A percentile compares a stretch with the other conserved stretches of the same genome.
Conservation (phyloP, 2,797 vertebrate genomes). For the Crocidura indochinensis region DNA sequence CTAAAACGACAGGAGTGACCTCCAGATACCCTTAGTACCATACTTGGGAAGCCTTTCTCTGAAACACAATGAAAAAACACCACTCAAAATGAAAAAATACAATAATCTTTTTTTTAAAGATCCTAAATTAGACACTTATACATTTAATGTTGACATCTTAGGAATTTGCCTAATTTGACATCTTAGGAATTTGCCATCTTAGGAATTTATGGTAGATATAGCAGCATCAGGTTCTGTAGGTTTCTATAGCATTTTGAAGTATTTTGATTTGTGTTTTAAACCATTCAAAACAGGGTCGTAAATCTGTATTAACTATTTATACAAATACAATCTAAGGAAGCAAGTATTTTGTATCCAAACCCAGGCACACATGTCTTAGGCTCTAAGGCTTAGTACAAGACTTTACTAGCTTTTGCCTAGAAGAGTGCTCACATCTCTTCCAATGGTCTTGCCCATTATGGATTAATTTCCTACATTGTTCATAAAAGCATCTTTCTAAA, state of each 20-base stretch:
- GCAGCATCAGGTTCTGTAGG: conserved; percentile 31
- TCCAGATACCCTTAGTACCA: too few species aligned
- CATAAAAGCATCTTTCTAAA: neutral
- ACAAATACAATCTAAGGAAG: conserved; percentile 58
- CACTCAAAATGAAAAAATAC: conserved; percentile 2
- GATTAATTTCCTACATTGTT: neutral
- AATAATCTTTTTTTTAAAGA: conserved; percentile 11
- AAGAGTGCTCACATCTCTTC: neutral
- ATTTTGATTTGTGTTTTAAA: conserved; percentile 21
- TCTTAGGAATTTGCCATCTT: neutral
- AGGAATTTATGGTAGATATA: neutral
- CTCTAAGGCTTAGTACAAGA: neutral
- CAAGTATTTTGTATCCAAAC: neutral
- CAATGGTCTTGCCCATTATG: neutral
- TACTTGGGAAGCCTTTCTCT: too few species aligned
- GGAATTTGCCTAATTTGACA: neutral
- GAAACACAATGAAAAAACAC: too few species aligned
- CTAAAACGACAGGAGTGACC: too few species aligned
- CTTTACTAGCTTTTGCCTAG: neutral
- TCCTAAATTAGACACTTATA: conserved; percentile 29
- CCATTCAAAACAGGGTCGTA: neutral
- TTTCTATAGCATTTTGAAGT: conserved; percentile 19
- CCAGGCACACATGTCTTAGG: neutral
- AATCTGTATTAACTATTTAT: conserved; percentile 50
- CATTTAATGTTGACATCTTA: conserved; percentile 3